phyloP scores from a whole-genome alignment of 1,140 invertebrate species.

The Drosophila parabipectinata region DNA sequence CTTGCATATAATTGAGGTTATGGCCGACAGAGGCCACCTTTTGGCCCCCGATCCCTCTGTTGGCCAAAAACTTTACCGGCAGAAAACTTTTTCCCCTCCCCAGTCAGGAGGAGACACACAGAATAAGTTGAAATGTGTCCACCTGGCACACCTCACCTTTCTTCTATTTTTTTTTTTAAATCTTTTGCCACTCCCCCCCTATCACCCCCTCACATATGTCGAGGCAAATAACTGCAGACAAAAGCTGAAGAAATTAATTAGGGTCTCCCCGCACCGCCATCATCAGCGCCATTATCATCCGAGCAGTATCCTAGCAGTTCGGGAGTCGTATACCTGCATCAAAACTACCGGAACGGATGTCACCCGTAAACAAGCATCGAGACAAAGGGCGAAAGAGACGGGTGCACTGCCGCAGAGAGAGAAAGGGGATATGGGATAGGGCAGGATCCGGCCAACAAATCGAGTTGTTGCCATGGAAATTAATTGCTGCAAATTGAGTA shows the following conservation, averaged over 20 bases:
- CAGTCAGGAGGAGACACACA: background rate
- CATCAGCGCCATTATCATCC: constrained; percentile 10
- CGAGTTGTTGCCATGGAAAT: constrained; percentile 70
- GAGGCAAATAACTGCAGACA: constrained; percentile 53
- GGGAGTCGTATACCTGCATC: constrained; percentile 29
- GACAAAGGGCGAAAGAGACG: constrained; percentile 11
- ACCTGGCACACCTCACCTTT: constrained; percentile 26
- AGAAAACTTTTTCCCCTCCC: constrained; percentile 29
- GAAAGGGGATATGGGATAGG: background rate
- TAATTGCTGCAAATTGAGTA: constrained; percentile 67
- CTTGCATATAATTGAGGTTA: constrained; percentile 72
- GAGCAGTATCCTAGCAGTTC: background rate
- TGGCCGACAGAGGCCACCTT: constrained; percentile 46
- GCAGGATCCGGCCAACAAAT: constrained; percentile 47
- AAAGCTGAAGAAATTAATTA: constrained; percentile 59
- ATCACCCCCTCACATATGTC: constrained; percentile 17
- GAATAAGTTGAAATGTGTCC: constrained; percentile 59
- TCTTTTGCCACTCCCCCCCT: background rate
- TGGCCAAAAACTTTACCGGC: constrained; percentile 25
- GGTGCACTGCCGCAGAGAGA: background rate
- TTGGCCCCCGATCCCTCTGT: constrained; percentile 14
- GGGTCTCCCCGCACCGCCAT: constrained; percentile 16
- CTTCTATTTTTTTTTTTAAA: no score
- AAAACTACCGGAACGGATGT: constrained; percentile 50
- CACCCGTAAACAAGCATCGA: constrained; percentile 31